Evolutionary conservation across 1,140 invertebrate species (phyloP).

Genomic region (Drosophila kanapiae): DNA sequence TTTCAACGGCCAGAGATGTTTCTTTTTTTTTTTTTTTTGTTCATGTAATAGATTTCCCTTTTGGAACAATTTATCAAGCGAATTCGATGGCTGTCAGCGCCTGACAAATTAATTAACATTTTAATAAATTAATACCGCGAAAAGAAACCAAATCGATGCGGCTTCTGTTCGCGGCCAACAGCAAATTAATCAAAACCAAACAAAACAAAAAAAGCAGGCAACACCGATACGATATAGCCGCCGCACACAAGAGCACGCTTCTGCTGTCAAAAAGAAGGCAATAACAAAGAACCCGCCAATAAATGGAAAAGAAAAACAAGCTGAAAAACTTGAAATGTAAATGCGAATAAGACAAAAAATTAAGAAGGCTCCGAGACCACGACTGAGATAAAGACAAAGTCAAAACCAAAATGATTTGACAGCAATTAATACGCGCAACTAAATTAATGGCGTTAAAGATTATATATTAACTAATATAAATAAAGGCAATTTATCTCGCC

Average conservation of each 20-base stretch:
- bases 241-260: conserved; percentile 57
- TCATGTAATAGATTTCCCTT: background rate
- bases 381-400: conserved; percentile 15
- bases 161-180: conserved; percentile 60
- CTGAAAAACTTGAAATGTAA: conserved; percentile 64
- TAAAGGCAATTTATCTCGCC: conserved; percentile 66
- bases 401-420: conserved; percentile 33
- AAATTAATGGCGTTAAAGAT: conserved; percentile 77
- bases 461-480: conserved; percentile 67
- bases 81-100: conserved; percentile 37
- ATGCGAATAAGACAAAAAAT: conserved; percentile 45
- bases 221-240: conserved; percentile 1
- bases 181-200: conserved; percentile 73
- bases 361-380: conserved; percentile 32
- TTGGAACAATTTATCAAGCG: conserved; percentile 21
- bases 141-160: conserved; percentile 61
- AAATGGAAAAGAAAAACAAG: conserved; percentile 31
- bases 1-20: conserved; percentile 9
- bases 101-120: conserved; percentile 81
- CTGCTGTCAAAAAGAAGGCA: conserved; percentile 65
- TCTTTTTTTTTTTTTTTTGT: background rate
- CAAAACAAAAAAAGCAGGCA: conserved; percentile 31
- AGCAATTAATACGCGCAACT: conserved; percentile 72
- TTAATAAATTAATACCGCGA: conserved; percentile 67
- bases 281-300: conserved; percentile 47